Conservation (phyloP, 2,888 invertebrate species). For the Eulithis testata region DNA sequence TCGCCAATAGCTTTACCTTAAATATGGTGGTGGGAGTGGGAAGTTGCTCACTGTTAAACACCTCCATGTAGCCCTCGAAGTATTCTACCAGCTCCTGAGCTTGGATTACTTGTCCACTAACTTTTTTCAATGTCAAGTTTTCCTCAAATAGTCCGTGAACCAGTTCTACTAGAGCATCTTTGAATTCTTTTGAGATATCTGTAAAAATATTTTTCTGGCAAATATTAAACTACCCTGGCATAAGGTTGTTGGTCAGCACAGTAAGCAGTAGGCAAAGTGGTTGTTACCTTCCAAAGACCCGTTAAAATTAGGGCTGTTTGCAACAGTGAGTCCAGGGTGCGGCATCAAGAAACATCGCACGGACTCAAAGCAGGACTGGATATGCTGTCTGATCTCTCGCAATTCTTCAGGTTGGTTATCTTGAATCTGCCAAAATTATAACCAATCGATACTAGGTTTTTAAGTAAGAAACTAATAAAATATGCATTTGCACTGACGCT, state of each 20-base stretch:
- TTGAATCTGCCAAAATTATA: constrained; percentile 20
- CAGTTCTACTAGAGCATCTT: constrained; percentile 86
- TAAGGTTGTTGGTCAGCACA: too few relatives aligned
- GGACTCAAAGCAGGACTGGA: constrained; percentile 91
- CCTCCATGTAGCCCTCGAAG: constrained; percentile 96
- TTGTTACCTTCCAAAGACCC: constrained; percentile 34
- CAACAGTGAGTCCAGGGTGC: constrained; percentile 95
- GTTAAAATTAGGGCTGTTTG: constrained; percentile 92
- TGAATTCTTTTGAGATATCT: constrained; percentile 86
- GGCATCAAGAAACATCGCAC: constrained; percentile 97
- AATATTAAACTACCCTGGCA: neutral
- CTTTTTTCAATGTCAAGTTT: constrained; percentile 94
- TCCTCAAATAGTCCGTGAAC: constrained; percentile 48
- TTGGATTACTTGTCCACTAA: constrained; percentile 92
- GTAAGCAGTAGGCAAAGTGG: too few relatives aligned
- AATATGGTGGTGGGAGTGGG: constrained; percentile 96
- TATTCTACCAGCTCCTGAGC: constrained; percentile 89
- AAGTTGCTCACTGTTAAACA: constrained; percentile 96
- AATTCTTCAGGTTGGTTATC: constrained; percentile 83
- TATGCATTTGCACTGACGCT: neutral
- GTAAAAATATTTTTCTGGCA: constrained; percentile 2
- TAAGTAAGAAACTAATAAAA: neutral
- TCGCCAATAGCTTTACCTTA: neutral
- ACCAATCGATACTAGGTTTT: neutral
- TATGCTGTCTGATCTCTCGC: constrained; percentile 93